Evolutionary conservation across 2,888 invertebrate species (phyloP), one percentile per base, ranked within the genome.

Genomic region (Clistopyga incitator): DNA sequence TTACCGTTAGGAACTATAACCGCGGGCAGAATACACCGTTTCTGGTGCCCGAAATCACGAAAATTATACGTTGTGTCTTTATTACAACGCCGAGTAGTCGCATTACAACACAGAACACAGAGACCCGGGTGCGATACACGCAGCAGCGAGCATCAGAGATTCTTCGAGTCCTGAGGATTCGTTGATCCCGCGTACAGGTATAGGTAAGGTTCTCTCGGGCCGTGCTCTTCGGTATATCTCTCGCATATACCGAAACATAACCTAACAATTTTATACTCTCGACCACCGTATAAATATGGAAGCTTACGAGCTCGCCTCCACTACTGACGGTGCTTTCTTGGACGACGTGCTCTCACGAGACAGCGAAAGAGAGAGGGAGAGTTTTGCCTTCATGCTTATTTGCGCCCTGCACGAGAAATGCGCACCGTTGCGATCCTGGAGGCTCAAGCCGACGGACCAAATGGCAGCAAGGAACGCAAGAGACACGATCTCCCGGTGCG

Each of bases 221-320:
- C 67, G 54, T 70, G 72, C 81, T 64, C 77, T 70, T 64, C 70
- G 54, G 68, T 50, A 56, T 70, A 78, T 85, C 82, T 79, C 78
- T 81, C 85, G 84, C 82, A 84, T 85, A 88, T 86, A 78, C 81
- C 86, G 76, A 87, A 84, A 87, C 92, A 93, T 92, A 93, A 93
- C 88, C 88, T 93, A 91, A 91, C 90, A 90, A 88, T 92, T 93
- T 93, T 93, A 93, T 91, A 91, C 89, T 88, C 90, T 76, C 88
- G 86, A 85, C 81, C 87, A 68, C 75, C 87, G 86, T 90, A 91
- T 93, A 93, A 93, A 92, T 91, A 93, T 90, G 88, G 87, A 86
- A 92, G 90, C 89, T 93, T 93, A 93, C 89, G 93, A 92, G 92
- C 91, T 86, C 84, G 84, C 47, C 81, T 71, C 78, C 71, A 75